Conservation (phyloP, 2,888 invertebrate genomes). For the Synanthedon myopaeformis region DNA sequence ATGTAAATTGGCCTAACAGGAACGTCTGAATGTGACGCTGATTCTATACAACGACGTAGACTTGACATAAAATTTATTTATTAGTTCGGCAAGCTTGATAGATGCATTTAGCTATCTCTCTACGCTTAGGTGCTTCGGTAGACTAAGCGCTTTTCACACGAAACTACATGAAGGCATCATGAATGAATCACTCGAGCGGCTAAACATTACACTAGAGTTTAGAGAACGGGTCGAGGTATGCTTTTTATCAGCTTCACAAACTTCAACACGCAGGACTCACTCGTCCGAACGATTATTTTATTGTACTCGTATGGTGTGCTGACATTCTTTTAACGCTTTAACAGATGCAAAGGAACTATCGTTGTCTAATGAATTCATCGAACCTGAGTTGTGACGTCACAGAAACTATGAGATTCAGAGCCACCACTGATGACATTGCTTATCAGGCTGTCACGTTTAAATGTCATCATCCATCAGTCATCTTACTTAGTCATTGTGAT, state of each 20-base stretch:
- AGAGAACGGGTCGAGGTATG: conserved; percentile 36
- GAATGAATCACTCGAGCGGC: conserved; percentile 24
- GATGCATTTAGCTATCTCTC: conserved; percentile 36
- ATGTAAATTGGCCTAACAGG: background rate
- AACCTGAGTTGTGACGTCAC: background rate
- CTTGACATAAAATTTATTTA: background rate
- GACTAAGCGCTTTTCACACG: conserved; percentile 37
- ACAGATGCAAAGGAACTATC: conserved; percentile 9
- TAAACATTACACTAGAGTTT: conserved; percentile 19
- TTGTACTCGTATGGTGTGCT: background rate
- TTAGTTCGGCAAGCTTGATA: conserved; percentile 42
- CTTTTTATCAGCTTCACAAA: conserved; percentile 40
- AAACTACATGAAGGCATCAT: conserved; percentile 24
- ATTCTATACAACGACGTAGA: background rate
- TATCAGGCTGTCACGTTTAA: conserved; percentile 36
- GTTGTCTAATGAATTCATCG: background rate
- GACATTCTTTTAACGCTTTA: conserved; percentile 21
- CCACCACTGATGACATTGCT: conserved; percentile 30
- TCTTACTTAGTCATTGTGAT: conserved; percentile 60
- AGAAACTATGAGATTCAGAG: background rate
- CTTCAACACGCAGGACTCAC: conserved; percentile 26
- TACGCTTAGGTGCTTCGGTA: conserved; percentile 44
- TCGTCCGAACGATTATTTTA: background rate
- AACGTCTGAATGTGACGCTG: background rate
- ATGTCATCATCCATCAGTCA: conserved; percentile 48